A percentile compares a stretch with the other conserved stretches of the same genome.
These are phyloP conservation scores for Pyrocoelia pectoralis DNA, from an alignment of 2,888 invertebrate species.

Conservation along the genomic window DNA sequence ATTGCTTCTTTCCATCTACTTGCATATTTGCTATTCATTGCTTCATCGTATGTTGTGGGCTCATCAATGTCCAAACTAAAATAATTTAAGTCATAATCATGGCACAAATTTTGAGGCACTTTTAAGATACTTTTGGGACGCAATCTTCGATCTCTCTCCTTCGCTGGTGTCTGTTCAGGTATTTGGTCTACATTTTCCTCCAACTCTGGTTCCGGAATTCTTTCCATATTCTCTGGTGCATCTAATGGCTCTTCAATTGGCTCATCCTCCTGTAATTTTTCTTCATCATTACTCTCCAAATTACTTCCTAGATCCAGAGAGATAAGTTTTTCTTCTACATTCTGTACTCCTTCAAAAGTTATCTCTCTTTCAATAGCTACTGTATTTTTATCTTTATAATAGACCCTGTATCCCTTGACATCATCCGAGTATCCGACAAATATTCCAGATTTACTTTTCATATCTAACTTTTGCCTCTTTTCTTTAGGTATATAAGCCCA, in stretches of 20 bases:
- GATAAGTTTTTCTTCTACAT: not conserved
- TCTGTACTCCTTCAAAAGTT: not conserved
- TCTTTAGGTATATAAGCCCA: not conserved
- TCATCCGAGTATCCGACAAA: not conserved
- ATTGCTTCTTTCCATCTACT: not conserved
- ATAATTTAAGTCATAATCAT: not conserved
- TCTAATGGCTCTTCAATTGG: too few species aligned
- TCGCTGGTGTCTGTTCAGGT: not conserved
- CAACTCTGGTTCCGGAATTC: too few species aligned
- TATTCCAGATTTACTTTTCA: not conserved
- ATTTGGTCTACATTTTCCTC: too few species aligned
- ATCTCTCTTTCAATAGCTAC: not conserved
- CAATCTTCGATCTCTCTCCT: too few species aligned
- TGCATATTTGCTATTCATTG: not conserved
- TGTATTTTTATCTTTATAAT: not conserved
- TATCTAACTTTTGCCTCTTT: conserved; percentile 1
- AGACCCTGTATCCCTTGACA: not conserved
- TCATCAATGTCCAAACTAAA: not conserved
- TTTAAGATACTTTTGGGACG: too few species aligned
- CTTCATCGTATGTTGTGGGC: not conserved
- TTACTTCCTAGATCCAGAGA: too few species aligned
- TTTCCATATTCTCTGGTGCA: too few species aligned
- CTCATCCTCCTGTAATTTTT: too few species aligned
- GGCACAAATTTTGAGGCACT: not conserved
- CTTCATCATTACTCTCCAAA: not conserved